These are phyloP conservation scores for Falco columbarius DNA, from an alignment of 2,797 vertebrate genomes.

Conservation along the genomic window DNA sequence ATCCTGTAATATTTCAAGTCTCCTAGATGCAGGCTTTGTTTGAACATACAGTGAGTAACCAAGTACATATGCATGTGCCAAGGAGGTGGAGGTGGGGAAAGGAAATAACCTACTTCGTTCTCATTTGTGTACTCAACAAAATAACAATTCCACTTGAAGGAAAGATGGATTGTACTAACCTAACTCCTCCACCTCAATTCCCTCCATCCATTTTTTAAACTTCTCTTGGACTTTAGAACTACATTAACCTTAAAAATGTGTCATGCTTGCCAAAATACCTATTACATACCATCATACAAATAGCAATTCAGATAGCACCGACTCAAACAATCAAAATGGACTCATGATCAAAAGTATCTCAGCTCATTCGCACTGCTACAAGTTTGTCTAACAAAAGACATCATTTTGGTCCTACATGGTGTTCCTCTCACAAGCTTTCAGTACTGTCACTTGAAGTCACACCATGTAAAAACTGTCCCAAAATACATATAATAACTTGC, in stretches of 20 bases:
- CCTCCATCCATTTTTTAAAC: background rate
- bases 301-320: background rate
- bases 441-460: background rate
- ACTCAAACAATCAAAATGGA: background rate
- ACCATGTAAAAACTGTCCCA: background rate
- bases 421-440: background rate
- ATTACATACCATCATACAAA: background rate
- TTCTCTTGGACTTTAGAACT: background rate
- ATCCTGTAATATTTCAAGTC: background rate
- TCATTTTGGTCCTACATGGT: accelerated
- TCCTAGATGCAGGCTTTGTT: background rate
- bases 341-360: background rate
- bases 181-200: background rate
- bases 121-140: background rate
- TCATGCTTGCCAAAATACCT: background rate
- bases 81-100: background rate
- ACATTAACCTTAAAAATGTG: background rate
- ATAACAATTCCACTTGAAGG: background rate
- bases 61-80: background rate
- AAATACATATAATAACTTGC: background rate
- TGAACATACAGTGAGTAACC: background rate
- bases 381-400: background rate
- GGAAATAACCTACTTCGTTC: background rate
- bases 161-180: background rate
- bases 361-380: background rate